phyloP scores from a whole-genome alignment of 2,797 vertebrate genomes.

The Clarias pachynema region DNA sequence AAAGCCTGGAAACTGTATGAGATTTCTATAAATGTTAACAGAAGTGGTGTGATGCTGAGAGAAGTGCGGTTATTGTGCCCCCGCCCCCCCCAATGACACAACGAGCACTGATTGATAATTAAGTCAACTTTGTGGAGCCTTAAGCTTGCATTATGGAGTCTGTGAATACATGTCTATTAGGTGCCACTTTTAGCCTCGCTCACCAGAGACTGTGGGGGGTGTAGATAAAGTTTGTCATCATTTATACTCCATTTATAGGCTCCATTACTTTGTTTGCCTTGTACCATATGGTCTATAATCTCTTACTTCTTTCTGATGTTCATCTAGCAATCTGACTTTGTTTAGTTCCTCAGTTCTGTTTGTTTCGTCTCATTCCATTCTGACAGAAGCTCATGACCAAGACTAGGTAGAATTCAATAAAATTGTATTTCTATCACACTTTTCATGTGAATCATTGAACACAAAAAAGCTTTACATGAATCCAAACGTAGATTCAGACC shows the following conservation, averaged over 20 bases:
- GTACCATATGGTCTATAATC: not conserved
- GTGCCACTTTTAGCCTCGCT: constrained; percentile 63
- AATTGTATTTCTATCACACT: not conserved
- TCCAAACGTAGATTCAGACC: not conserved
- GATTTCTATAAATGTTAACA: not conserved
- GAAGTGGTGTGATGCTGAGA: not conserved
- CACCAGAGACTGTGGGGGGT: constrained; percentile 53
- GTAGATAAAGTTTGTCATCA: constrained; percentile 76
- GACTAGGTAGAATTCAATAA: not conserved
- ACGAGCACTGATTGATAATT: constrained; percentile 68
- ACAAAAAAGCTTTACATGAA: not conserved
- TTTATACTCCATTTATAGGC: constrained; percentile 59
- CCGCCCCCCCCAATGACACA: constrained; percentile 38
- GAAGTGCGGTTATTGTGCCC: constrained; percentile 1
- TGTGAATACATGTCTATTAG: constrained; percentile 67
- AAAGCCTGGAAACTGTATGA: not conserved
- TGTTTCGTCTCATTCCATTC: not conserved
- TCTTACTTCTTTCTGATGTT: not conserved
- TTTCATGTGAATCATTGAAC: not conserved
- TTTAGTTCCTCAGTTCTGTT: not conserved
- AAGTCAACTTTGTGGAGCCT: constrained; percentile 63
- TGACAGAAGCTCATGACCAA: not conserved
- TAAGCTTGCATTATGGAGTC: constrained; percentile 65
- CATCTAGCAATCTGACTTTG: constrained; percentile 19
- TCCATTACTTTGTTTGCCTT: constrained; percentile 25